These are phyloP conservation scores for Grus americana DNA, from an alignment of 2,113 vertebrate species.

Conservation along the genomic window DNA sequence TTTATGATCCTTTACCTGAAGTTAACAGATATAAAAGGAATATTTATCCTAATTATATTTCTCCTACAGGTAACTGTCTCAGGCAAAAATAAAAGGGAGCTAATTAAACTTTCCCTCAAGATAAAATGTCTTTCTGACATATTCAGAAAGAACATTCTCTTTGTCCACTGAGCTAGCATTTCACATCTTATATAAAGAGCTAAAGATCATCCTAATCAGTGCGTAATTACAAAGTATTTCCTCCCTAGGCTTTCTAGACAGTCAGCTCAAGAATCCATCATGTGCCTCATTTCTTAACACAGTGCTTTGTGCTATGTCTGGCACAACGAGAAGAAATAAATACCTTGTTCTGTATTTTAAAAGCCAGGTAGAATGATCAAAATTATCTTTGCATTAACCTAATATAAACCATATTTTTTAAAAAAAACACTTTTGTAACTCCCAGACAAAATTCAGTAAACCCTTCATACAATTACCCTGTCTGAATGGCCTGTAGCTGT, in stretches of 20 bases:
- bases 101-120: not conserved
- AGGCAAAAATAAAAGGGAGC: not conserved
- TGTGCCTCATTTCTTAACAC: not conserved
- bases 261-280: not conserved
- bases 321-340: not conserved
- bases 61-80: not conserved
- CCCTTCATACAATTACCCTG: slow-evolving; percentile 72
- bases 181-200: not conserved
- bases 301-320: not conserved
- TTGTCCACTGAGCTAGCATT: not conserved
- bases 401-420: not conserved
- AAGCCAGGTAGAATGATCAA: not conserved
- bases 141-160: not conserved
- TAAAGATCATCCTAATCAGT: not conserved
- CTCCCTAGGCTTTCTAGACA: not conserved
- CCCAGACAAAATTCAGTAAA: not conserved
- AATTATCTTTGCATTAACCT: not conserved
- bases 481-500: slow-evolving; percentile 93
- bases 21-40: not conserved
- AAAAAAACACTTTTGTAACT: not conserved
- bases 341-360: not conserved
- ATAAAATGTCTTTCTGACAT: not conserved
- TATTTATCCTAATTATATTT: not conserved
- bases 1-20: not conserved
- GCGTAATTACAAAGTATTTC: not conserved